Percentiles rank a stretch among this genome's conserved stretches.
These are phyloP conservation scores for Dendropsophus ebraccatus DNA, from an alignment of 2,113 vertebrate species.

Conservation along the genomic window DNA sequence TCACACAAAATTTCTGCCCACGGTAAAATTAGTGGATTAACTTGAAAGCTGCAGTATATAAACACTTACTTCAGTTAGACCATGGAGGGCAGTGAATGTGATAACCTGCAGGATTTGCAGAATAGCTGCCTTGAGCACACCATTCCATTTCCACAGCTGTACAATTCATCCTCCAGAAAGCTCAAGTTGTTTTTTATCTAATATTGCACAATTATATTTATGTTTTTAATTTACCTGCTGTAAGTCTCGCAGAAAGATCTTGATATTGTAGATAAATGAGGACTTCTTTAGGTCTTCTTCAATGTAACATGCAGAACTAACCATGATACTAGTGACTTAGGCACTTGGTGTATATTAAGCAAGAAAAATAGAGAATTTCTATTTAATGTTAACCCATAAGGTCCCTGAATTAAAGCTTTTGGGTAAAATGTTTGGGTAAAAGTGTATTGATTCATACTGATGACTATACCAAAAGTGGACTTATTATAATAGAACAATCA, in stretches of 20 bases:
- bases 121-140: too few species aligned
- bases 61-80: conserved; percentile 41
- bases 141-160: background rate
- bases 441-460: too few species aligned
- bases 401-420: too few species aligned
- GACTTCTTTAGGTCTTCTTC: too few species aligned
- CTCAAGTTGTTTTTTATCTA: background rate
- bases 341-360: background rate
- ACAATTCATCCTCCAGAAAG: conserved; percentile 13
- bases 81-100: conserved; percentile 40
- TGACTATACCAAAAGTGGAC: too few species aligned
- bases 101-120: conserved; percentile 32
- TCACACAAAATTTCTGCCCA: conserved; percentile 38
- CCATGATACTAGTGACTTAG: background rate
- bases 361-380: too few species aligned
- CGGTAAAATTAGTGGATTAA: conserved; percentile 51
- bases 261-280: too few species aligned
- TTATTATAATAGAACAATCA: too few species aligned
- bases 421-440: too few species aligned
- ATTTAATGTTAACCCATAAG: too few species aligned
- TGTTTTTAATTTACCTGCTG: conserved; percentile 20
- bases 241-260: background rate
- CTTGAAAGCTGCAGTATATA: conserved; percentile 37
- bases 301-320: too few species aligned
- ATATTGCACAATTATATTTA: conserved; percentile 22